Percentiles rank a stretch among this genome's conserved stretches.
Evolutionary conservation across 2,888 invertebrate species (phyloP).

Genomic region (Brachypterus glaber): DNA sequence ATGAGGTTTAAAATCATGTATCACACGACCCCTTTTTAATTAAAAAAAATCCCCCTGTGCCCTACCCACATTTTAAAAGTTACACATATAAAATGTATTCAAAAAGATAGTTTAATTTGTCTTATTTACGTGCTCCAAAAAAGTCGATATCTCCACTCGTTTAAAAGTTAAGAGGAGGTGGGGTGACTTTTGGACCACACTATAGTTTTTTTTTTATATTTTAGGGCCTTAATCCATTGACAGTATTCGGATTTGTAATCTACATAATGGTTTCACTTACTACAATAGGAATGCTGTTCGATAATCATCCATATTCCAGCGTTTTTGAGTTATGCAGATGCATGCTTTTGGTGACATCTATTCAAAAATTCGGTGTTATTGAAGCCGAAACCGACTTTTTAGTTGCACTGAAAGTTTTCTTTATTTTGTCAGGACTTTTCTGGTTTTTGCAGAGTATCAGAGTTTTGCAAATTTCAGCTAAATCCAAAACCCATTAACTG

Average conservation of each 20-base stretch:
- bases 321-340: slow-evolving; percentile 58
- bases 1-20: no score
- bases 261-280: slow-evolving; percentile 61
- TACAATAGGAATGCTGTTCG: slow-evolving; percentile 62
- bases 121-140: no score
- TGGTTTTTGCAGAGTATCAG: slow-evolving; percentile 54
- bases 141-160: no score
- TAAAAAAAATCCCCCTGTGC: no score
- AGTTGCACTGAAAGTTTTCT: slow-evolving; percentile 48
- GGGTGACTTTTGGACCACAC: no score
- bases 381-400: slow-evolving; percentile 38
- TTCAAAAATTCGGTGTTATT: slow-evolving; percentile 39
- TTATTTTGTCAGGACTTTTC: slow-evolving; percentile 51
- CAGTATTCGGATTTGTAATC: slow-evolving; percentile 48
- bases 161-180: no score
- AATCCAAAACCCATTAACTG: slow-evolving; percentile 25
- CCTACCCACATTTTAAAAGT: no score
- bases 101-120: no score
- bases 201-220: slow-evolving; percentile 30
- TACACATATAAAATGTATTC: no score
- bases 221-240: slow-evolving; percentile 53
- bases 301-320: slow-evolving; percentile 52
- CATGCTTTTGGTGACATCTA: slow-evolving; percentile 44
- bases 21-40: no score
- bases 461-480: slow-evolving; percentile 47